A percentile compares a stretch with the other conserved stretches of the same genome.
Conservation (phyloP, 2,113 vertebrate genomes). For the Natator depressus region DNA sequence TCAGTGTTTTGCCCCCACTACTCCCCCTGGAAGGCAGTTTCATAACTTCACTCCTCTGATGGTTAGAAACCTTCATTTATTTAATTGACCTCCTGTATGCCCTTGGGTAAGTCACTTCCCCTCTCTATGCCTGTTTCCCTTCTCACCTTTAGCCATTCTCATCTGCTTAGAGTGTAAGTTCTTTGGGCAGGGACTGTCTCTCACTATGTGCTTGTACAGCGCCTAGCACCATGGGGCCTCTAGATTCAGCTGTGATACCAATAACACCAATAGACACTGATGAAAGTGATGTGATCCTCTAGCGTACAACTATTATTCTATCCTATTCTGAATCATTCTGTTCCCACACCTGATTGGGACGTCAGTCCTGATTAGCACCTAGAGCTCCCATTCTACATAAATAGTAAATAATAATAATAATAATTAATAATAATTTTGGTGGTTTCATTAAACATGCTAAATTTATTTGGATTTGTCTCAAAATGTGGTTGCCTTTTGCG, state of each 20-base stretch:
- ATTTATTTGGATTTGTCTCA: neutral
- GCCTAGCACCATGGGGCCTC: rapidly evolving
- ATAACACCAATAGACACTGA: conserved; percentile 10
- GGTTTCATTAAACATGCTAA: neutral
- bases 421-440: rapidly evolving
- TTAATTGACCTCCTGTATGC: neutral
- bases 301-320: neutral
- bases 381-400: neutral
- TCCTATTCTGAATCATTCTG: neutral
- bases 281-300: neutral
- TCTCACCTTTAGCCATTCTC: neutral
- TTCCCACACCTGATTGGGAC: neutral
- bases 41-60: no score
- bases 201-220: neutral
- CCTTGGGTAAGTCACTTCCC: neutral
- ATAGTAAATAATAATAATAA: neutral
- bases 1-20: no score
- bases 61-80: no score
- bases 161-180: neutral
- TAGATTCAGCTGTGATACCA: neutral
- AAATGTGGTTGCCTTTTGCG: neutral
- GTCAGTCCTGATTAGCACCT: neutral
- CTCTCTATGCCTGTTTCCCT: neutral
- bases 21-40: no score
- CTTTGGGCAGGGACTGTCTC: neutral